A percentile compares a stretch with the other conserved stretches of the same genome.
Conservation (phyloP, 1,140 invertebrate genomes). For the Penaeus indicus region DNA sequence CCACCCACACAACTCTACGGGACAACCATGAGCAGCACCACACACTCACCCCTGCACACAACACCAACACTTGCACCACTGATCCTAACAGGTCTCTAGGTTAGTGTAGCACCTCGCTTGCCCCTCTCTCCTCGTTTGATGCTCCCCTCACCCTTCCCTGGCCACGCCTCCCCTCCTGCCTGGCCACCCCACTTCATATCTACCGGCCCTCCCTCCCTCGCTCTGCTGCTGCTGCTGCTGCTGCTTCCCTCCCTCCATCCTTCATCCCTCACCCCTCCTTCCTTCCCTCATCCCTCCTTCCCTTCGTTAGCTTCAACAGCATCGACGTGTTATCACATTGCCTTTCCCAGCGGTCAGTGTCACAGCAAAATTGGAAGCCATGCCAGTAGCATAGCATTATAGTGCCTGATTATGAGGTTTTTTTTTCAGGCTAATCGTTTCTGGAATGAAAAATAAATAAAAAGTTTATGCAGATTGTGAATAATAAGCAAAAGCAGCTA, state of each 20-base stretch:
- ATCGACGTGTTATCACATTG: slow-evolving; percentile 64
- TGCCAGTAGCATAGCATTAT: slow-evolving; percentile 62
- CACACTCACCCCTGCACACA: slow-evolving; percentile 47
- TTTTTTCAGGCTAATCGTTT: slow-evolving; percentile 31
- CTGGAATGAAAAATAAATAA: slow-evolving; percentile 58
- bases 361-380: slow-evolving; percentile 61
- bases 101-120: slow-evolving; percentile 61
- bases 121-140: slow-evolving; percentile 47
- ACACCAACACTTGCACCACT: slow-evolving; percentile 57
- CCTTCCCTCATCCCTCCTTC: slow-evolving; percentile 50
- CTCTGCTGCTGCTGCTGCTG: slow-evolving; percentile 42
- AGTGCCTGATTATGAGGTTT: slow-evolving; percentile 42
- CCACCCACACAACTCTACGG: slow-evolving; percentile 55
- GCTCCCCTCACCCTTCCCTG: slow-evolving; percentile 45
- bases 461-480: slow-evolving; percentile 55
- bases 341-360: slow-evolving; percentile 64
- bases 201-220: slow-evolving; percentile 59
- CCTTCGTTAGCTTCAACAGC: slow-evolving; percentile 64
- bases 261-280: slow-evolving; percentile 29
- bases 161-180: slow-evolving; percentile 39
- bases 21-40: slow-evolving; percentile 50
- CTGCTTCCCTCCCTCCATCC: slow-evolving; percentile 29
- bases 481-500: slow-evolving; percentile 39
- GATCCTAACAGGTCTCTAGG: slow-evolving; percentile 59
- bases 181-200: slow-evolving; percentile 56